Base-by-base conservation (phyloP, 2,797 vertebrate species). In the Oryzias dopingdopingensis region DNA sequence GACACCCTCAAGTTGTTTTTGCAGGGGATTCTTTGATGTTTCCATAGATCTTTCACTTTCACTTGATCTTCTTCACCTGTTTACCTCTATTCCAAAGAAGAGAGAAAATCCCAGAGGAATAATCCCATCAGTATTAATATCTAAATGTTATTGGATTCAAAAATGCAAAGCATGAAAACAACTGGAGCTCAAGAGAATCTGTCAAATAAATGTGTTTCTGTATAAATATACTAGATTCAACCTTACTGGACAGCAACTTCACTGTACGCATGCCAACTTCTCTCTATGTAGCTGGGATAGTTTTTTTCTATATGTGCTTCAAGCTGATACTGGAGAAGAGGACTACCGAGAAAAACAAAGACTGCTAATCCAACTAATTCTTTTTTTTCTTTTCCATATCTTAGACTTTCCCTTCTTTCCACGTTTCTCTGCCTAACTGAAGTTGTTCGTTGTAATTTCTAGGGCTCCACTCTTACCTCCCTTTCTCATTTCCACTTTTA, bases 331-430 rank as follows among this genome's bases (percentile, higher is more conserved):
- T 20, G 29, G 17, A 45, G 49, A 64, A 18, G 37, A 50, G 54
- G 45, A 17, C 52, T 76, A 72, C 82, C 76, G 56, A 59, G 44
- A 60, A 57, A 56, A 74, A 71, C 14, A 29, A 63, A 55, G 58
- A 65, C 48, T 37, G 49, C 20, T 8, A 49, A 43, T 14, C 16
- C 6, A 59, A 49, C 58, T n/a, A 26, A 18, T 44, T 6, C 37
- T 24, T 37, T 29, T 43, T 47, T 42, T 45, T 29, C 18, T 23
- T 47, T 51, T 60, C 67, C 52, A 43, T 50, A 56, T 65, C 32
- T 55, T 17, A 59, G n/a, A 48, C 14, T 46, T 24, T 1, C n/a
- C 47, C 20, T 49, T 67, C 20, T 60, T 44, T 16, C 45, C 20
- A 20, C 14, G 37, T 26, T 45, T 55, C 26, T 42, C n/a, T 14